A percentile compares a stretch with the other conserved stretches of the same genome.
Evolutionary conservation across 2,797 vertebrate species (phyloP).

Genomic region (Eulemur mongoz): DNA sequence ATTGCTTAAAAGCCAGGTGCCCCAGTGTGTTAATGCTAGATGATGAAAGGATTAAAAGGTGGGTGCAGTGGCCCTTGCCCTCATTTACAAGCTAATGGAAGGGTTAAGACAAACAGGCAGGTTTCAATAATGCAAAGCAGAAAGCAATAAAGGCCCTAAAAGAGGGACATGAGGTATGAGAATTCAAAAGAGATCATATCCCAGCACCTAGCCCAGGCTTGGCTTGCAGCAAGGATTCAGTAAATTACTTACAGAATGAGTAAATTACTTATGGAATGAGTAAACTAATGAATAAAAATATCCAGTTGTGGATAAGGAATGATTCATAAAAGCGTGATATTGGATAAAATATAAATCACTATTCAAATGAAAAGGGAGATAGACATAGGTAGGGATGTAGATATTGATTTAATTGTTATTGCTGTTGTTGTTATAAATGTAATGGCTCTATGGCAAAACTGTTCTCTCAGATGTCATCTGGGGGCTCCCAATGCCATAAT

Average conservation of each 20-base stretch:
- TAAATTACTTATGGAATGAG: background rate
- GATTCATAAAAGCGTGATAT: slow-evolving; percentile 20
- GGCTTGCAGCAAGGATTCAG: slow-evolving; percentile 26
- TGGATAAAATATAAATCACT: slow-evolving; percentile 36
- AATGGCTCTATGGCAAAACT: slow-evolving; percentile 6
- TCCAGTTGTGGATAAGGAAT: background rate
- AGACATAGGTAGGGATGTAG: background rate
- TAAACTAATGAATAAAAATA: slow-evolving; percentile 29
- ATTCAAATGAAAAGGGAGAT: background rate
- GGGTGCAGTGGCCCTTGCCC: background rate
- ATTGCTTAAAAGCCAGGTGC: background rate
- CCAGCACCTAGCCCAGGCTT: background rate
- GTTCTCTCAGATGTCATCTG: background rate
- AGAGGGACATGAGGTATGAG: background rate
- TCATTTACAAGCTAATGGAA: background rate
- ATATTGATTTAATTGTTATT: background rate
- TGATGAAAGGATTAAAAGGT: background rate
- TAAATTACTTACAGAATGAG: background rate
- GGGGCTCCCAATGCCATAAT: background rate
- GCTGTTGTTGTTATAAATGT: background rate
- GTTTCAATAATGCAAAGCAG: slow-evolving; percentile 31
- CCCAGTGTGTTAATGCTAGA: background rate
- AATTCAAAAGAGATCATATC: slow-evolving; percentile 21
- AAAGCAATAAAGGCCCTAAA: background rate
- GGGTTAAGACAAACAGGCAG: background rate